A percentile compares a stretch with the other conserved stretches of the same genome.
Evolutionary conservation across 1,140 invertebrate species (phyloP).

Genomic region (Brachionus angularis): DNA sequence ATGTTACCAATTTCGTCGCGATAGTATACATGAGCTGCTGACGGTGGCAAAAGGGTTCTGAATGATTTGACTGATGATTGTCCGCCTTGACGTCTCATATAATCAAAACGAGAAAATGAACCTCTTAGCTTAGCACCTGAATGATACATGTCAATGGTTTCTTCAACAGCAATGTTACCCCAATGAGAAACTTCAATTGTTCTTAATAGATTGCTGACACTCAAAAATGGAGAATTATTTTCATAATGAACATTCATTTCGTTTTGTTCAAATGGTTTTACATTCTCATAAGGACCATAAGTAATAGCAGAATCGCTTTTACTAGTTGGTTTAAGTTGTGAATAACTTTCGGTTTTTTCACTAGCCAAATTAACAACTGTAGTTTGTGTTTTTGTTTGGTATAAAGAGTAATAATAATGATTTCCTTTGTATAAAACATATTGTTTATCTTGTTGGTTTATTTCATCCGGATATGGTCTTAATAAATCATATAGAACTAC

Average conservation of each 20-base stretch:
- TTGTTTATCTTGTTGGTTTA: conserved; percentile 87
- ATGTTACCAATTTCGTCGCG: conserved; percentile 98
- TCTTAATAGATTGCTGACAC: conserved; percentile 76
- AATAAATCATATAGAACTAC: conserved; percentile 70
- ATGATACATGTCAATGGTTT: conserved; percentile 83
- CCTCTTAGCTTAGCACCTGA: conserved; percentile 87
- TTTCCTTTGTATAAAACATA: conserved; percentile 79
- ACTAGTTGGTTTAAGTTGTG: conserved; percentile 76
- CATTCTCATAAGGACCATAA: conserved; percentile 81
- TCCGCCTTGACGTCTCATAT: conserved; percentile 79
- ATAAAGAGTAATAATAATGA: conserved; percentile 77
- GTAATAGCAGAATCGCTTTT: conserved; percentile 72
- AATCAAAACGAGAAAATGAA: conserved; percentile 90
- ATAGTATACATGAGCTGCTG: conserved; percentile 85
- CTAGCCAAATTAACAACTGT: conserved; percentile 73
- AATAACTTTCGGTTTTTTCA: conserved; percentile 74
- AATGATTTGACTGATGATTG: conserved; percentile 83
- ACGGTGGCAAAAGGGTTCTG: conserved; percentile 77
- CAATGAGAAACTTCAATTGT: conserved; percentile 94
- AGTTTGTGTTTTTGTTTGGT: conserved; percentile 71
- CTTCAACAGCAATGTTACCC: conserved; percentile 97
- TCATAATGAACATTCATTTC: conserved; percentile 83
- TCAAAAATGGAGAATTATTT: conserved; percentile 91
- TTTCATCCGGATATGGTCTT: conserved; percentile 75
- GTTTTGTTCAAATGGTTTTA: conserved; percentile 63